Evolutionary conservation across 2,113 vertebrate species (phyloP).

Genomic region (Todiramphus chloris): DNA sequence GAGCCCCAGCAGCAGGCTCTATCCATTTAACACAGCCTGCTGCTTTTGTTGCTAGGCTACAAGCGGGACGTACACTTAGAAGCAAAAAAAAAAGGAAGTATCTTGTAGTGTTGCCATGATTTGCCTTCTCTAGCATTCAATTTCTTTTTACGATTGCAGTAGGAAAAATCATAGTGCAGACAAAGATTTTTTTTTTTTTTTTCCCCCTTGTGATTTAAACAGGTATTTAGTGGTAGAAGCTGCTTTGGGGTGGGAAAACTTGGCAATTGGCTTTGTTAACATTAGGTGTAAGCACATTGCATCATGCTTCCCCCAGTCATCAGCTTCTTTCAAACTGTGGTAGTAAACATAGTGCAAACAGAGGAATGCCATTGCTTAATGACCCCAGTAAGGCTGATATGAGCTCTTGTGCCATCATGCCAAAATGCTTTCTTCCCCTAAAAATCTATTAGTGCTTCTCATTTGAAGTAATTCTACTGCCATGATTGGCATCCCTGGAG

Average conservation of each 20-base stretch:
- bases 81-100: not conserved
- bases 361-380: not conserved
- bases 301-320: conserved; percentile 2
- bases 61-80: conserved; percentile 22
- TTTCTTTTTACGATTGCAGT: not conserved
- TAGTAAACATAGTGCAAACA: not conserved
- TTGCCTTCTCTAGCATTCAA: not conserved
- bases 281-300: conserved; percentile 19
- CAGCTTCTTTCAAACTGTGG: not conserved
- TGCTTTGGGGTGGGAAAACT: not conserved
- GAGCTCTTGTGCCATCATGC: not conserved
- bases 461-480: not conserved
- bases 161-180: not conserved
- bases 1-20: conserved; percentile 49
- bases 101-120: not conserved
- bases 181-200: not conserved
- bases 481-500: not conserved
- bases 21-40: conserved; percentile 4
- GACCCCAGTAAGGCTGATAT: not conserved
- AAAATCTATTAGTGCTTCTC: not conserved
- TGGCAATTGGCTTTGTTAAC: not conserved
- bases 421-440: not conserved
- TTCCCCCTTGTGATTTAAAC: not conserved
- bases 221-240: not conserved
- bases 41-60: conserved; percentile 73